A percentile compares a stretch with the other conserved stretches of the same genome.
These are phyloP conservation scores for Melanophora roralis DNA, from an alignment of 2,888 invertebrate species.

Conservation along the genomic window DNA sequence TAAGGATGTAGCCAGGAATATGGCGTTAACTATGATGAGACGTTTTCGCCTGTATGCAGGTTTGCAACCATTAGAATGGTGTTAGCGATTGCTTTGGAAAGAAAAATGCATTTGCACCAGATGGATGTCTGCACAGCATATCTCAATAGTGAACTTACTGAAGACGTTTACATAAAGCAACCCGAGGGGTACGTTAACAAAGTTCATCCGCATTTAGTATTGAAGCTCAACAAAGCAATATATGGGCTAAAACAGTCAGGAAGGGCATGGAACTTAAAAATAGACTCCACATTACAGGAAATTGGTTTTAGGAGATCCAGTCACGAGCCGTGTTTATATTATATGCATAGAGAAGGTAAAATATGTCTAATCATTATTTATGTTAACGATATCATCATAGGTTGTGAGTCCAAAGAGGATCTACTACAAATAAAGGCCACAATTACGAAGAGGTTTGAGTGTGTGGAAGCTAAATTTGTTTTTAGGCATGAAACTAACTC, in stretches of 20 bases:
- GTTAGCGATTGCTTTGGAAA: not conserved
- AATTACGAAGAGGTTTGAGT: slow-evolving; percentile 26
- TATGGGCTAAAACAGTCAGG: slow-evolving; percentile 65
- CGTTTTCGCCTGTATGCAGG: slow-evolving; percentile 8
- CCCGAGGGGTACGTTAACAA: slow-evolving; percentile 52
- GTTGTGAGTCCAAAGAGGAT: slow-evolving; percentile 14
- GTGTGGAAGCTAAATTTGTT: slow-evolving; percentile 45
- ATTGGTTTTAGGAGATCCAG: slow-evolving; percentile 49
- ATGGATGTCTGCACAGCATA: not conserved
- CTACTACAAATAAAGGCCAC: slow-evolving; percentile 6
- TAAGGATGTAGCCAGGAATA: not conserved
- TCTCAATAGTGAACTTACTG: not conserved
- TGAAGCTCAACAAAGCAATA: slow-evolving; percentile 61
- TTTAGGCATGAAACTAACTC: slow-evolving; percentile 50
- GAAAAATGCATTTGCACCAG: not conserved
- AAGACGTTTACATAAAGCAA: slow-evolving; percentile 60
- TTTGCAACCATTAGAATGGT: not conserved
- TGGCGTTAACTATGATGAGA: slow-evolving; percentile 5
- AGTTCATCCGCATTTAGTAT: slow-evolving; percentile 41
- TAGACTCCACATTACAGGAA: slow-evolving; percentile 43
- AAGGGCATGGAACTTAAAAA: slow-evolving; percentile 61
- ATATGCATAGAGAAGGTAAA: slow-evolving; percentile 10
- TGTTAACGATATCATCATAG: slow-evolving; percentile 41
- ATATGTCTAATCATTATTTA: slow-evolving; percentile 17
- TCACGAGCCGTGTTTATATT: slow-evolving; percentile 51